Percentiles rank a stretch among this genome's conserved stretches.
Evolutionary conservation across 2,888 invertebrate genomes (phyloP).

Genomic region (Acronicta alni): DNA sequence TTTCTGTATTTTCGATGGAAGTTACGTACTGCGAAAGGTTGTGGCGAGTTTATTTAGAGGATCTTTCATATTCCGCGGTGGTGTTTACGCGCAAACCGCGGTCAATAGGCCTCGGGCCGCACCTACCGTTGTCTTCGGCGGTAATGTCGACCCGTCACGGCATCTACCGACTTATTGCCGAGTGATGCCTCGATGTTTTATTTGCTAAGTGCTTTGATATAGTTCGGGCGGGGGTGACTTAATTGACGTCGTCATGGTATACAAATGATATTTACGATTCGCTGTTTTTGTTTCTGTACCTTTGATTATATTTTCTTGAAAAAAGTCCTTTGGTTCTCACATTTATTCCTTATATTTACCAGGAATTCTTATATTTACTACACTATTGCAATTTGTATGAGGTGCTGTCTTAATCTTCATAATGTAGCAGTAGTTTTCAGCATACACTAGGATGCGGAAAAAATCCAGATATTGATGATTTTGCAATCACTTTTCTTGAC

Average conservation of each 20-base stretch:
- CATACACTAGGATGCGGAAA: too few relatives aligned
- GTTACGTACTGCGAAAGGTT: slow-evolving; percentile 35
- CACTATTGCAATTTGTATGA: too few relatives aligned
- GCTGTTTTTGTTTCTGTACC: slow-evolving; percentile 47
- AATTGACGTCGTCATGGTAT: slow-evolving; percentile 82
- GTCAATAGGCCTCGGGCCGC: slow-evolving; percentile 85
- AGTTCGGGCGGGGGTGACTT: slow-evolving; percentile 73
- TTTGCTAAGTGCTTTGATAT: slow-evolving; percentile 84
- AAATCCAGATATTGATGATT: too few relatives aligned
- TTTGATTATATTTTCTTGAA: neutral
- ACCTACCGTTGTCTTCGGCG: slow-evolving; percentile 82
- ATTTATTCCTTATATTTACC: neutral
- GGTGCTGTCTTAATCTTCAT: too few relatives aligned
- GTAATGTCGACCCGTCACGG: slow-evolving; percentile 85
- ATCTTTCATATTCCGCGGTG: slow-evolving; percentile 67
- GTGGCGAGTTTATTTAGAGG: slow-evolving; percentile 44
- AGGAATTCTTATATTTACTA: neutral
- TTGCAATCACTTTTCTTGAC: neutral
- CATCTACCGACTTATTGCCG: slow-evolving; percentile 82
- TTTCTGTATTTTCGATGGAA: slow-evolving; percentile 56
- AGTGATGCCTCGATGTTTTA: slow-evolving; percentile 76
- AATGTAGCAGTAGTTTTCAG: too few relatives aligned
- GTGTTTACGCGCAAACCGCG: slow-evolving; percentile 86
- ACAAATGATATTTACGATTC: slow-evolving; percentile 71
- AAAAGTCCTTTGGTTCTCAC: neutral